A percentile compares a stretch with the other conserved stretches of the same genome.
Evolutionary conservation across 2,113 vertebrate species (phyloP).

Genomic region (Planiliza haematocheilus): DNA sequence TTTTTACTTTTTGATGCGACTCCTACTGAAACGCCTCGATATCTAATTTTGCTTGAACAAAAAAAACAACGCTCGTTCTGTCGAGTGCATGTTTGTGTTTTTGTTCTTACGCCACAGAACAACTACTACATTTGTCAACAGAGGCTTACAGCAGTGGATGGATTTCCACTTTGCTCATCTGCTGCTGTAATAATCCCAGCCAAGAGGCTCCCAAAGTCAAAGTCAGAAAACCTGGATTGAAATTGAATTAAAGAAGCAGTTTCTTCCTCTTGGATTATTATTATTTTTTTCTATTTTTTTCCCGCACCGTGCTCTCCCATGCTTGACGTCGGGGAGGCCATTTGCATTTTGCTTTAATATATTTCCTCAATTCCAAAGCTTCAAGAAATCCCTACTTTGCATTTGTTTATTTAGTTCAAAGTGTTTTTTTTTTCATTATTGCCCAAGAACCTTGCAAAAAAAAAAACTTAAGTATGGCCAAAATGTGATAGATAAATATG

Average conservation of each 20-base stretch:
- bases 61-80: constrained; percentile 8
- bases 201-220: constrained; percentile 29
- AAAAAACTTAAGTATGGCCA: constrained; percentile 65
- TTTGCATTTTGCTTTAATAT: constrained; percentile 75
- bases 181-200: constrained; percentile 40
- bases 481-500: constrained; percentile 69
- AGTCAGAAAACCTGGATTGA: constrained; percentile 27
- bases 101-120: constrained; percentile 21
- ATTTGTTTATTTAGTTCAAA: constrained; percentile 79
- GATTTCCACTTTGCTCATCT: constrained; percentile 53
- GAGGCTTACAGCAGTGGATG: constrained; percentile 5
- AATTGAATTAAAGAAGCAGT: constrained; percentile 62
- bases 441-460: constrained; percentile 53
- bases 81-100: constrained; percentile 17
- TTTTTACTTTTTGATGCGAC: constrained; percentile 30
- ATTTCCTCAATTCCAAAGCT: constrained; percentile 68
- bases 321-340: constrained; percentile 49
- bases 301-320: constrained; percentile 13
- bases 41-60: constrained; percentile 15
- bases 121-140: constrained; percentile 29
- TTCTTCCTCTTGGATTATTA: constrained; percentile 43
- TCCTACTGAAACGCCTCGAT: constrained; percentile 10
- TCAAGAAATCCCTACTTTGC: constrained; percentile 68
- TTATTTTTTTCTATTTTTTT: no score
- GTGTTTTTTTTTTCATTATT: constrained; percentile 53